These are phyloP conservation scores for Idaea straminata DNA, from an alignment of 2,888 invertebrate species.

Conservation along the genomic window DNA sequence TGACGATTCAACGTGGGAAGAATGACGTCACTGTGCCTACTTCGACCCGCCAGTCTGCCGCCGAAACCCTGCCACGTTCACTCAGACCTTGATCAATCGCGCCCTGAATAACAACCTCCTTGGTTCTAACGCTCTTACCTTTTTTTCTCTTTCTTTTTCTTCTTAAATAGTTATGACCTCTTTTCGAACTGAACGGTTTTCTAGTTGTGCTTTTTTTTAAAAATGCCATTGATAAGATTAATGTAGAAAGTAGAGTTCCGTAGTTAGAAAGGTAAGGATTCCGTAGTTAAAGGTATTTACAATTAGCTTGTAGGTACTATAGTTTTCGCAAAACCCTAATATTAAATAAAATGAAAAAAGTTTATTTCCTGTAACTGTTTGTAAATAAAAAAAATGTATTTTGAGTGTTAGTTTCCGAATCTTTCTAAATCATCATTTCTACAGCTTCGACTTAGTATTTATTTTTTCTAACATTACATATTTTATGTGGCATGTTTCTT, in stretches of 20 bases:
- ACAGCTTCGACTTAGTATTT: neutral
- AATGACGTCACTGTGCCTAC: conserved; percentile 56
- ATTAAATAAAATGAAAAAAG: no score
- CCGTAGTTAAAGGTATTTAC: no score
- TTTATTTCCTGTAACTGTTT: no score
- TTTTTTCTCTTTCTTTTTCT: conserved; percentile 19
- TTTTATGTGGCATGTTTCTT: conserved; percentile 14
- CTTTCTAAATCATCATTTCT: neutral
- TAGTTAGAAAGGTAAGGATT: no score
- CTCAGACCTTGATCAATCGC: conserved; percentile 59
- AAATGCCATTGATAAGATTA: no score
- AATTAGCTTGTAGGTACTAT: no score
- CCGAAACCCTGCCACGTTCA: conserved; percentile 49
- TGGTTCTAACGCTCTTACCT: conserved; percentile 18
- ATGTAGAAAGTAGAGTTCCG: no score
- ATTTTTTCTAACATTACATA: conserved; percentile 31
- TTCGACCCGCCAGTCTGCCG: conserved; percentile 64
- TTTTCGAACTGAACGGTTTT: neutral
- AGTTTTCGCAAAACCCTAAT: no score
- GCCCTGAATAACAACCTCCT: conserved; percentile 38
- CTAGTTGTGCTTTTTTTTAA: no score
- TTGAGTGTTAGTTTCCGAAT: no score
- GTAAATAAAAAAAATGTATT: no score
- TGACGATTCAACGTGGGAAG: conserved; percentile 27
- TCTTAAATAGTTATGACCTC: conserved; percentile 20